Percentiles rank a stretch among this genome's conserved stretches.
These are phyloP conservation scores for Ceratosolen fusciceps DNA, from an alignment of 1,140 invertebrate species.

Conservation along the genomic window DNA sequence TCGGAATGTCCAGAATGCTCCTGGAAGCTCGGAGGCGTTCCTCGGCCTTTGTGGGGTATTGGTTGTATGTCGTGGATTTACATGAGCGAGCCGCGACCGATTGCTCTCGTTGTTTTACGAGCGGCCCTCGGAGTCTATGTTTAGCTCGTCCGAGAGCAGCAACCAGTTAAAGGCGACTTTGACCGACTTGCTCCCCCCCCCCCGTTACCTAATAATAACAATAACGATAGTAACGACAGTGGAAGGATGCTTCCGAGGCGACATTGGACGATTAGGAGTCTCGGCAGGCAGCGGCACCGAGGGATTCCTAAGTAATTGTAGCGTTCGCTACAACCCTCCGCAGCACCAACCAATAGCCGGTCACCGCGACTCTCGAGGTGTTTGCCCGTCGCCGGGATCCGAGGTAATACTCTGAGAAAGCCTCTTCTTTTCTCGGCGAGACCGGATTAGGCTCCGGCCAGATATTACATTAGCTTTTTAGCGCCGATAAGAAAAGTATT, in stretches of 20 bases:
- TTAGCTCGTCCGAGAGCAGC: neutral
- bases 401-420: neutral
- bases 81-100: neutral
- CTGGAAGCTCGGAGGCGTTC: too few relatives aligned
- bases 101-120: neutral
- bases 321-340: too few relatives aligned
- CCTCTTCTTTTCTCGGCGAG: neutral
- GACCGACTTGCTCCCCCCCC: neutral
- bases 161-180: neutral
- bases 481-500: conserved; percentile 21
- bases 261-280: too few relatives aligned
- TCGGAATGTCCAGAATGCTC: too few relatives aligned
- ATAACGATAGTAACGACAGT: too few relatives aligned
- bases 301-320: conserved; percentile 46
- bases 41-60: neutral
- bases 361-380: neutral
- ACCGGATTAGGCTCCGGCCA: neutral
- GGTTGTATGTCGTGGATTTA: neutral
- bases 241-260: too few relatives aligned
- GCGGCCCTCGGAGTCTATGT: too few relatives aligned
- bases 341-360: too few relatives aligned
- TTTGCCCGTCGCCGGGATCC: too few relatives aligned
- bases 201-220: neutral
- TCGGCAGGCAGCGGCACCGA: neutral
- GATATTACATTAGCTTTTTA: neutral